phyloP scores from a whole-genome alignment of 2,113 vertebrate species.

The Syngnathus typhle region DNA sequence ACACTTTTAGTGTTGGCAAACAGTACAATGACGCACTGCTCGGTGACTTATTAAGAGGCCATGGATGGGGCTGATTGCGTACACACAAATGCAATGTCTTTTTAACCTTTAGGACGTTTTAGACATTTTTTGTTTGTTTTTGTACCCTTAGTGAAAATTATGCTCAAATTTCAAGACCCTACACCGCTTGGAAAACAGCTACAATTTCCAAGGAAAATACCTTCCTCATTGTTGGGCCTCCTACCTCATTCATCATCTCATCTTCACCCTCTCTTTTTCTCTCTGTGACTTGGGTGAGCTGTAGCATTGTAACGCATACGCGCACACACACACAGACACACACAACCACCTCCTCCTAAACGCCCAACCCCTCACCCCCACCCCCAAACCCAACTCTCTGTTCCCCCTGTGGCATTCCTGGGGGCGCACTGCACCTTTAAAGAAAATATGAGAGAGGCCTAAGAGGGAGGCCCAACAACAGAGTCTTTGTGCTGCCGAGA shows the following conservation, averaged over 20 bases:
- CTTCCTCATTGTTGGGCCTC: conserved; percentile 37
- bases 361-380: conserved; percentile 26
- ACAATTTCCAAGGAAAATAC: too few relatives aligned
- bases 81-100: not conserved
- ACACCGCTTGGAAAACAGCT: too few relatives aligned
- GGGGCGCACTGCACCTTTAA: conserved; percentile 76
- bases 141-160: not conserved
- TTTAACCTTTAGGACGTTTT: not conserved
- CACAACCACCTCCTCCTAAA: conserved; percentile 35
- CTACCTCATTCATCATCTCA: conserved; percentile 46
- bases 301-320: conserved; percentile 39
- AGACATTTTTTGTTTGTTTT: not conserved
- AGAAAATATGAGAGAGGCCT: conserved; percentile 75
- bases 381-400: conserved; percentile 34
- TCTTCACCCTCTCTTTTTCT: conserved; percentile 48
- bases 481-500: conserved; percentile 71
- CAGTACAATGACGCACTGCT: conserved; percentile 1
- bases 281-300: conserved; percentile 45
- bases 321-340: conserved; percentile 23
- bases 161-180: not conserved
- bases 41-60: conserved; percentile 4
- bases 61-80: not conserved
- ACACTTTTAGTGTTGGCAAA: conserved; percentile 8
- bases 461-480: conserved; percentile 73
- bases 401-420: conserved; percentile 63